Conservation (phyloP, 2,888 invertebrate genomes). For the Dendrolimus houi region DNA sequence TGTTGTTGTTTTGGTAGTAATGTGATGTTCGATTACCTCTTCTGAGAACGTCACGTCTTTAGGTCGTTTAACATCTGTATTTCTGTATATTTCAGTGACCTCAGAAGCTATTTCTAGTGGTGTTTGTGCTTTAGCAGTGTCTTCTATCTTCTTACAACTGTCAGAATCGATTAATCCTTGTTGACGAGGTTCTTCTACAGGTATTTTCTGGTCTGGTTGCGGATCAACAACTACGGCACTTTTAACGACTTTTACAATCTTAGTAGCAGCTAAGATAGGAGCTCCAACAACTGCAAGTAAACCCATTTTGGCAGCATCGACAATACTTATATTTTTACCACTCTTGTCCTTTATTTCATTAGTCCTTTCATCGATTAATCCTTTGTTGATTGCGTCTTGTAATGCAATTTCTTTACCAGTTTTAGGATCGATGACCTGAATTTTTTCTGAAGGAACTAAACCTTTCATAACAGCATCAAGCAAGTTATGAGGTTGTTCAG, state of each 20-base stretch:
- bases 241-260: conserved; percentile 79
- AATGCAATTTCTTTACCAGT: conserved; percentile 82
- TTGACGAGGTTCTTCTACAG: conserved; percentile 84
- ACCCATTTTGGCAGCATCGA: conserved; percentile 86
- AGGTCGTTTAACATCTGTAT: background rate
- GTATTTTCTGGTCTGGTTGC: conserved; percentile 84
- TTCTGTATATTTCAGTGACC: background rate
- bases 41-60: conserved; percentile 9
- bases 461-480: conserved; percentile 85
- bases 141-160: conserved; percentile 19
- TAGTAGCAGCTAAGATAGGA: conserved; percentile 82
- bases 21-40: conserved; percentile 14
- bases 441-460: conserved; percentile 79
- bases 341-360: conserved; percentile 80
- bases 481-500: conserved; percentile 79
- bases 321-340: conserved; percentile 81
- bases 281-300: conserved; percentile 84
- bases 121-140: background rate
- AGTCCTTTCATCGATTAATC: conserved; percentile 83
- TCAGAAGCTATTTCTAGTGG: background rate
- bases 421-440: conserved; percentile 82
- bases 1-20: conserved; percentile 17
- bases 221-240: conserved; percentile 82
- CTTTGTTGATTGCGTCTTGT: conserved; percentile 85
- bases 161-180: conserved; percentile 69